Evolutionary conservation across 1,140 invertebrate genomes (phyloP).

Genomic region (Aphis craccivora): DNA sequence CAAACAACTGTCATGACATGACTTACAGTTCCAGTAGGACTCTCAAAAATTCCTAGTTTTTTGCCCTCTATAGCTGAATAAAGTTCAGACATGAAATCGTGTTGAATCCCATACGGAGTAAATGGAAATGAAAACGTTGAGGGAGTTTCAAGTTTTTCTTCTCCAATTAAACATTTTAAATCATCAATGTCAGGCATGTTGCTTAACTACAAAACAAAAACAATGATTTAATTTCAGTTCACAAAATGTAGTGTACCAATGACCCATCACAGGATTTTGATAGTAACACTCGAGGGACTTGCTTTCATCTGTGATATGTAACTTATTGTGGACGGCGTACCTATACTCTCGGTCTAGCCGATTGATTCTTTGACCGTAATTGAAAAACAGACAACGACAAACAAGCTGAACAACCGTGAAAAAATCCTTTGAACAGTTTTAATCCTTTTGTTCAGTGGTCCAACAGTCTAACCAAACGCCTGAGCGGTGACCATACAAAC

Average conservation of each 20-base stretch:
- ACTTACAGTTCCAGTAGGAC: constrained; percentile 91
- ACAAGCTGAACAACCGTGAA: background rate
- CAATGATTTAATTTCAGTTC: background rate
- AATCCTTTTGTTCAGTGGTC: background rate
- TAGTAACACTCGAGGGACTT: background rate
- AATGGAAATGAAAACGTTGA: constrained; percentile 86
- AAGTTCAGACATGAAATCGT: constrained; percentile 87
- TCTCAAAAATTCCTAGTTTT: constrained; percentile 94
- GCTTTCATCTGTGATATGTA: background rate
- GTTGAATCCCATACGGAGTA: constrained; percentile 88
- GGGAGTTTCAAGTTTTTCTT: constrained; percentile 63
- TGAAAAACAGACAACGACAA: background rate
- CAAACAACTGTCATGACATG: background rate
- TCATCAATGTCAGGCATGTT: background rate
- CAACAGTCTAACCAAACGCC: too few relatives aligned
- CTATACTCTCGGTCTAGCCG: background rate
- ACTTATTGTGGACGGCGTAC: background rate
- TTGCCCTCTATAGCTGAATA: constrained; percentile 79
- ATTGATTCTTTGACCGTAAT: background rate
- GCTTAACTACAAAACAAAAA: background rate
- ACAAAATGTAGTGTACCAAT: background rate
- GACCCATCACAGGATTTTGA: background rate
- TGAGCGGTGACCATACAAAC: too few relatives aligned
- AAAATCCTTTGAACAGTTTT: background rate
- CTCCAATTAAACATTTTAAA: background rate